Percentiles rank a stretch among this genome's conserved stretches.
These are phyloP conservation scores for Oxystoma pomonae DNA, from an alignment of 2,888 invertebrate genomes.

Conservation along the genomic window DNA sequence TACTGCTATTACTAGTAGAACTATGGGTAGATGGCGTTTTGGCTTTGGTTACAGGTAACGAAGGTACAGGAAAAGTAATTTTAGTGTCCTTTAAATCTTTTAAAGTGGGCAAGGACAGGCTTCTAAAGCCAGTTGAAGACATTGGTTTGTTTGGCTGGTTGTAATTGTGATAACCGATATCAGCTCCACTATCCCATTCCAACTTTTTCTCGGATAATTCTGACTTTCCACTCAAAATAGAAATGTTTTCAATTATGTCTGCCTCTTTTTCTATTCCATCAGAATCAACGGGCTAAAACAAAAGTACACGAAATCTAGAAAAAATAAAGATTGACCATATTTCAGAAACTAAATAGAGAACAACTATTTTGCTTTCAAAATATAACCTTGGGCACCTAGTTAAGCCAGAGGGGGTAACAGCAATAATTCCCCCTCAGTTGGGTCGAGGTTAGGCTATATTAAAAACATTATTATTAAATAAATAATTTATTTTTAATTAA, in stretches of 20 bases:
- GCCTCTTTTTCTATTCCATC: not conserved
- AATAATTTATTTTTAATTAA: too few species aligned
- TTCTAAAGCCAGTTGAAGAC: slow-evolving; percentile 40
- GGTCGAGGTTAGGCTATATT: too few species aligned
- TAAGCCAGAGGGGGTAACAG: too few species aligned
- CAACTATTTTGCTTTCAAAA: too few species aligned
- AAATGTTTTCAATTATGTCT: not conserved
- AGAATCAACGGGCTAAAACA: not conserved
- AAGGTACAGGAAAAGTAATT: not conserved
- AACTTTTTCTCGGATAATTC: slow-evolving; percentile 55
- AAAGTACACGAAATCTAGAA: too few species aligned
- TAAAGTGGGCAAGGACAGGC: slow-evolving; percentile 39
- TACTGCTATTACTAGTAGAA: not conserved
- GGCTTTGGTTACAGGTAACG: not conserved
- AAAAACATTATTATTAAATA: too few species aligned
- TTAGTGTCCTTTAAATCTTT: slow-evolving; percentile 13
- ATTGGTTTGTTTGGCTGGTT: slow-evolving; percentile 39
- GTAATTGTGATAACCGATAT: slow-evolving; percentile 66
- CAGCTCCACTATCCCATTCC: slow-evolving; percentile 86
- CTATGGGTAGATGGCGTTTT: not conserved
- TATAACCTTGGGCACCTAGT: too few species aligned
- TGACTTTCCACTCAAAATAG: not conserved
- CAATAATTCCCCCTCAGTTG: too few species aligned
- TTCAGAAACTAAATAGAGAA: too few species aligned
- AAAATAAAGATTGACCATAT: too few species aligned